Evolutionary conservation across 2,113 vertebrate genomes (phyloP).

Genomic region (Onychorhynchus coronatus): DNA sequence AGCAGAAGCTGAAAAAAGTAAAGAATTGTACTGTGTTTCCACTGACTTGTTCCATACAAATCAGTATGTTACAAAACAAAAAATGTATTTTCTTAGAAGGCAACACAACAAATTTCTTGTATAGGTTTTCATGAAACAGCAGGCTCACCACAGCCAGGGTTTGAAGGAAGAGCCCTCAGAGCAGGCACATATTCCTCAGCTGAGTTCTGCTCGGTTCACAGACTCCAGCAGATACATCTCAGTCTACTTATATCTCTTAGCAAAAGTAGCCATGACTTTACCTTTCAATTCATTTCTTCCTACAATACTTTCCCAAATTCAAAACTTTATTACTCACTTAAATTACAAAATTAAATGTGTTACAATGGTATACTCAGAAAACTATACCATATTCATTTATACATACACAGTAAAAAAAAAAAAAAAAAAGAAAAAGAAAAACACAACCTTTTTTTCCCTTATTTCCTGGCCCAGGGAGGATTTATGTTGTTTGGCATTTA

Average conservation of each 20-base stretch:
- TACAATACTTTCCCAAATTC: background rate
- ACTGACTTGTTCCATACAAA: background rate
- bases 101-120: background rate
- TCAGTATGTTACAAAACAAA: background rate
- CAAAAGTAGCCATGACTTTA: background rate
- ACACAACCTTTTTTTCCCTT: background rate
- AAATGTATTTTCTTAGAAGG: background rate
- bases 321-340: background rate
- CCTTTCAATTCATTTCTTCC: background rate
- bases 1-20: background rate
- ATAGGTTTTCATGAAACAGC: background rate
- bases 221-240: background rate
- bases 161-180: background rate
- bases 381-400: background rate
- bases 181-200: background rate
- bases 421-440: background rate
- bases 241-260: background rate
- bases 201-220: background rate
- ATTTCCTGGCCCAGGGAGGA: background rate
- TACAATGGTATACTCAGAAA: background rate
- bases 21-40: background rate
- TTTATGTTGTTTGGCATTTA: background rate
- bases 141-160: accelerated
- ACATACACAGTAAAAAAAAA: no score
- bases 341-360: background rate